Evolutionary conservation across 2,113 vertebrate species (phyloP).

Genomic region (Bombycilla garrulus): DNA sequence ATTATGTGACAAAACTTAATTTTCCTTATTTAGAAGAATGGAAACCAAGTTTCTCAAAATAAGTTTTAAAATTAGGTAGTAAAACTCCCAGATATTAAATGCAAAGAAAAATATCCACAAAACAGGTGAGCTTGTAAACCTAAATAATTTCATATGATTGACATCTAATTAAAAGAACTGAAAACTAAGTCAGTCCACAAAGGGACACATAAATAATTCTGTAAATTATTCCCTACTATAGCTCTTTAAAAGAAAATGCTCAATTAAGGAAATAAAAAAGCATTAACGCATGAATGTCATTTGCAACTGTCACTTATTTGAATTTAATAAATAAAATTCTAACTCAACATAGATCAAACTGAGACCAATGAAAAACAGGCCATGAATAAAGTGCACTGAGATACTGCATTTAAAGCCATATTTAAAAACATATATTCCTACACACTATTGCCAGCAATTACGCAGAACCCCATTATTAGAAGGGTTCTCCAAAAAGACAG

Average conservation of each 20-base stretch:
- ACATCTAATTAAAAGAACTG: background rate
- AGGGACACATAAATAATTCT: constrained; percentile 70
- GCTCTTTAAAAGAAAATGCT: constrained; percentile 21
- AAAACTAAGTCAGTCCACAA: background rate
- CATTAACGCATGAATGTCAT: background rate
- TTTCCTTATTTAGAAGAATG: background rate
- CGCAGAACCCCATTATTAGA: background rate
- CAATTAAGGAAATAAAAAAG: constrained; percentile 1
- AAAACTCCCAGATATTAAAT: background rate
- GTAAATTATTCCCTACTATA: constrained; percentile 74
- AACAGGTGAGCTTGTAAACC: background rate
- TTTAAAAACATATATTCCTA: background rate
- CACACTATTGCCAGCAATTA: background rate
- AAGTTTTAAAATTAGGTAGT: background rate
- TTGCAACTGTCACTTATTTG: background rate
- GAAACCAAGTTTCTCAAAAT: background rate
- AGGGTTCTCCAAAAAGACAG: background rate
- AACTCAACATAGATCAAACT: background rate
- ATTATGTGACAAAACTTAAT: background rate
- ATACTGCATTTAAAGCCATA: background rate
- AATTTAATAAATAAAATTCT: background rate
- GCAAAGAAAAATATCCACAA: background rate
- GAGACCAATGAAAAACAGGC: background rate
- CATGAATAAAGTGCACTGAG: background rate
- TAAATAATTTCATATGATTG: background rate